Evolutionary conservation across 92 coral and sea anemone species (phyloP), one percentile per base, ranked within the genome.

Genomic region (Zoanthus sansibaricus): DNA sequence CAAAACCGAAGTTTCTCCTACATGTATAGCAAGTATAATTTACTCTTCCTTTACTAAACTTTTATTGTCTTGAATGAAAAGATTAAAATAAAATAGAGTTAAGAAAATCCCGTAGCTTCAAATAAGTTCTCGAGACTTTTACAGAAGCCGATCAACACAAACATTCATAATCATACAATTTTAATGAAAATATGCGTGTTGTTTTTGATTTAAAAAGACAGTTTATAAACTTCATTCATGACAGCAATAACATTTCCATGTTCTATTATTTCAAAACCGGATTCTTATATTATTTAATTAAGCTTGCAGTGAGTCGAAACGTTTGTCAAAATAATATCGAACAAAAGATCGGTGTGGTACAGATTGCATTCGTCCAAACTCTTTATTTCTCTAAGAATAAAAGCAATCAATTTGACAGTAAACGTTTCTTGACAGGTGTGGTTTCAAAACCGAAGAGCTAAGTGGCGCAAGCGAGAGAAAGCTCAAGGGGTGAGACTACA

Each of bases 391-490:
- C 6, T 5, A 70, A 64, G 46, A 80, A 12, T 0, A 74, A 32
- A 30, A 18, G 21, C 15, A 7, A 7, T 33, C 25, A 52, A 20
- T 8, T 54, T 6, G 20, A 30, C 3, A 33, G 14, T 14, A 21
- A 12, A 5, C 2, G 70, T 44, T 56, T 48, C 51, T 9, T 10
- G 42, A 37, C 90, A 95, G 98, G 98, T 95, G 52, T 95, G 98
- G 98, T 95, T 95, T 72, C 98, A 95, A 71, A 95, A 95, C 87
- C 92, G 98, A 74, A 68, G 98, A 68, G 98, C 98, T 11, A 95
- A 95, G 73, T 95, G 98, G 98, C 88, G 98, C 58, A 95, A 95
- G 55, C 92, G 98, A 1, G 98, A 95, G 73, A 95, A 95, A 74
- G 92, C 98, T 1, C 98, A 95, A 44, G 98, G 99, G 12, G 93